Evolutionary conservation across 2,113 vertebrate species (phyloP), one percentile per base, ranked within the genome.

Genomic region (Onychostruthus taczanowskii): DNA sequence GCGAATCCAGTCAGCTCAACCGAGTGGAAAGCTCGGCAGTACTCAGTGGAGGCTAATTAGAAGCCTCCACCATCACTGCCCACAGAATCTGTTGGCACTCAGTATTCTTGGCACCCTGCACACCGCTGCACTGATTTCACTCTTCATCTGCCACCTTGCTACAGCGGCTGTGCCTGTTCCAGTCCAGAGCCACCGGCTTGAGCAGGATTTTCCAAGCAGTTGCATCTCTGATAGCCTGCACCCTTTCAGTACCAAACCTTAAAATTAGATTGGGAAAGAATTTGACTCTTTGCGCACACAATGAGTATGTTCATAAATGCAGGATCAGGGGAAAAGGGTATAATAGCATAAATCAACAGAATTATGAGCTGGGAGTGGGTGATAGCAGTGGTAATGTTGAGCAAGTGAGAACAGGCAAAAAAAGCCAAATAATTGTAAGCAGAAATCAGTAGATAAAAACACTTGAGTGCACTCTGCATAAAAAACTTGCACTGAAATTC

Each of bases 41-140:
- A 0, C 84, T 79, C 2, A 2, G 35, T 43, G 55, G 67, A 63
- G 87, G 89, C 89, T 95, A 87, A 87, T 94, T 95, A 89, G 91
- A 35, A 93, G 91, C 94, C 41, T 87, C 30, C n/a, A 78, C 56
- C 26, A 7, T 68, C 1, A 6, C 84, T 97, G 46, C 91, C 61
- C 55, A 37, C 77, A 77, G 90, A 86, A 90, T 94, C 87, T 69
- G 59, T 88, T 95, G 93, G 94, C 89, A 94, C 94, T 93, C 44
- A 2, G 58, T 95, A 90, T 96, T 94, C 95, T 95, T 97, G 95
- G 95, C 95, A 93, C 67, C 37, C 53, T 89, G 67, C 49, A 19
- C 62, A 46, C 81, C 1, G 0, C 78, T 91, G 91, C 81, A 72
- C 73, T 84, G 77, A 76, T 87, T 89, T 82, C 62, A 62, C 62